Evolutionary conservation across 2,888 invertebrate genomes (phyloP), one percentile per base, ranked within the genome.

Genomic region (Strigamia crassipes): DNA sequence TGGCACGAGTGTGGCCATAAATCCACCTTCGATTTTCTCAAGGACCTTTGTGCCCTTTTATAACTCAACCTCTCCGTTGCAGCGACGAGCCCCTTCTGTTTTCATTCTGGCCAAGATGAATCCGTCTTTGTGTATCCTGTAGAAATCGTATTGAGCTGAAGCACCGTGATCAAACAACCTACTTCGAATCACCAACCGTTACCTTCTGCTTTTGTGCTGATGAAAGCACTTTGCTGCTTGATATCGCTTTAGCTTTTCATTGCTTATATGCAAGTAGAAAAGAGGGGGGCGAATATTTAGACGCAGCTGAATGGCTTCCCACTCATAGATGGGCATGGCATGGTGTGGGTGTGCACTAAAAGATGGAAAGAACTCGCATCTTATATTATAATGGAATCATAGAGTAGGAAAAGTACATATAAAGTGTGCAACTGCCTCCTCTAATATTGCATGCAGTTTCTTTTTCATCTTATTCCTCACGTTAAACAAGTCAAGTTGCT

Each of bases 41-140:
- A 66, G 66, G 66, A 66, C 66, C 66, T 66, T 66, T 66, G 66
- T 66, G 66, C 66, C 66, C 66, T 66, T 66, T 66, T 66, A 66
- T 66, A 66, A 66, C 66, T 66, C 66, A 66, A 66, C 27, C 66
- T 66, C 66, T 66, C 66, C 31, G 27, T 66, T 23, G 66, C 27
- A 23, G 66, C 15, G 66, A 23, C 23, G 66, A 66, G 23, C 66
- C 66, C 66, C 66, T 66, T 66, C 66, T 66, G 66, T 66, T 66
- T 66, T 66, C 66, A 66, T 66, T 66, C 66, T 66, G 66, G 23
- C 23, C 66, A 66, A 66, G 66, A 66, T 66, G 66, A 66, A 66
- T 66, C 66, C 66, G 3, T 66, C 66, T 66, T 66, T 66, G 66
- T 66, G 66, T 66, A 66, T 66, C 66, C 66, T 66, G 27, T 10